A percentile compares a stretch with the other conserved stretches of the same genome.
These are phyloP conservation scores for Mus minutoides DNA, from an alignment of 2,797 vertebrate genomes.

Conservation along the genomic window DNA sequence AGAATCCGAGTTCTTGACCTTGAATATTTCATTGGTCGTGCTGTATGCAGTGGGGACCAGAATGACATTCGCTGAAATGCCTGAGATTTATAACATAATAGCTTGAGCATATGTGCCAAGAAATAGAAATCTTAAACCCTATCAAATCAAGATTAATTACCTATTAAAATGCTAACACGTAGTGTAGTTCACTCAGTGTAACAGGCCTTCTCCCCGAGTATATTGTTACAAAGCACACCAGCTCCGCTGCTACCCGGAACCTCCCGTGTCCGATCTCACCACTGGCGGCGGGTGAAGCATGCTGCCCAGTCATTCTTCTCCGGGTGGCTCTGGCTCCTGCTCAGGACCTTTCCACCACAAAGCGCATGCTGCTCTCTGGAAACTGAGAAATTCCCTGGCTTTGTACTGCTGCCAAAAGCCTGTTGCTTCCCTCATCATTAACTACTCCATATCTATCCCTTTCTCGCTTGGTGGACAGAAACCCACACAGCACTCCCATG, in stretches of 20 bases:
- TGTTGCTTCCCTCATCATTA: conserved; percentile 45
- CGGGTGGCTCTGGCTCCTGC: conserved; percentile 74
- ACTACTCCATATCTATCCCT: conserved; percentile 59
- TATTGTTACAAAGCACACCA: conserved; percentile 59
- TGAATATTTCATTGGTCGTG: conserved; percentile 87
- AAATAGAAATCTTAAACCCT: conserved; percentile 86
- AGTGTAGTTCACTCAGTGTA: conserved; percentile 84
- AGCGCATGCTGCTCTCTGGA: conserved; percentile 71
- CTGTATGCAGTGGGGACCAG: conserved; percentile 87
- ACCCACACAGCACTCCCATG: not conserved
- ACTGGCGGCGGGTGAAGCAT: conserved; percentile 65
- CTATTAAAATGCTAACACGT: conserved; percentile 85
- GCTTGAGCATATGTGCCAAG: conserved; percentile 87
- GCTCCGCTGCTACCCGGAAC: conserved; percentile 59
- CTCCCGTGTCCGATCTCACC: conserved; percentile 69
- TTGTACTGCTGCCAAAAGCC: conserved; percentile 55
- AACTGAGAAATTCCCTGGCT: conserved; percentile 75
- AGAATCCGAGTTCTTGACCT: conserved; percentile 89
- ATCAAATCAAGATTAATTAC: conserved; percentile 90
- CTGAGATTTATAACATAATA: conserved; percentile 90
- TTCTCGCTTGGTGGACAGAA: conserved; percentile 45
- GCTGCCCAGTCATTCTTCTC: conserved; percentile 71
- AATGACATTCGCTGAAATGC: conserved; percentile 88
- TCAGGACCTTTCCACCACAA: conserved; percentile 75
- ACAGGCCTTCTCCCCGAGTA: conserved; percentile 70